Evolutionary conservation across 2,888 invertebrate genomes (phyloP).

Genomic region (Stenurella melanura): DNA sequence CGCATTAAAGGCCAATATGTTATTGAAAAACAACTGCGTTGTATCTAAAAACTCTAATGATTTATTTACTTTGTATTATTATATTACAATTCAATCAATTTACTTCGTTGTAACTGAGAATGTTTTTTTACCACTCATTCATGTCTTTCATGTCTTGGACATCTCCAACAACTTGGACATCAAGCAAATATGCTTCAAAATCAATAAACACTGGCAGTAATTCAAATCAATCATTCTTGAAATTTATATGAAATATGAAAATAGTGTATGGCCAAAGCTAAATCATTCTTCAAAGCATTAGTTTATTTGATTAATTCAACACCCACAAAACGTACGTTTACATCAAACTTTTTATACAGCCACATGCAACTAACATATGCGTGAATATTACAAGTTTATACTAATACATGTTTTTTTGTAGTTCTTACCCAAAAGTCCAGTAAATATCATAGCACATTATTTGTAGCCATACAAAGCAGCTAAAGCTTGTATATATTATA

Average conservation of each 20-base stretch:
- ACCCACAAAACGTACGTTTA: background rate
- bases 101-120: too few species aligned
- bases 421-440: constrained; percentile 62
- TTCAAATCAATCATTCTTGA: background rate
- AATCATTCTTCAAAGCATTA: background rate
- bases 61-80: too few species aligned
- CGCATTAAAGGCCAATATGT: too few species aligned
- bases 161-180: background rate
- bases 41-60: too few species aligned
- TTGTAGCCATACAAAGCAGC: constrained; percentile 62
- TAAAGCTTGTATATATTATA: constrained; percentile 56
- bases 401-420: background rate
- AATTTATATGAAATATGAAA: background rate
- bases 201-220: background rate
- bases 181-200: background rate
- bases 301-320: background rate
- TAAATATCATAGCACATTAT: constrained; percentile 63
- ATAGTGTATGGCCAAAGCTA: background rate
- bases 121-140: too few species aligned
- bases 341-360: background rate
- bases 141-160: too few species aligned
- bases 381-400: background rate
- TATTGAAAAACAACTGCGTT: too few species aligned
- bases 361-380: background rate
- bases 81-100: too few species aligned